phyloP scores from a whole-genome alignment of 2,113 vertebrate species.

The Oceanodroma tethys region DNA sequence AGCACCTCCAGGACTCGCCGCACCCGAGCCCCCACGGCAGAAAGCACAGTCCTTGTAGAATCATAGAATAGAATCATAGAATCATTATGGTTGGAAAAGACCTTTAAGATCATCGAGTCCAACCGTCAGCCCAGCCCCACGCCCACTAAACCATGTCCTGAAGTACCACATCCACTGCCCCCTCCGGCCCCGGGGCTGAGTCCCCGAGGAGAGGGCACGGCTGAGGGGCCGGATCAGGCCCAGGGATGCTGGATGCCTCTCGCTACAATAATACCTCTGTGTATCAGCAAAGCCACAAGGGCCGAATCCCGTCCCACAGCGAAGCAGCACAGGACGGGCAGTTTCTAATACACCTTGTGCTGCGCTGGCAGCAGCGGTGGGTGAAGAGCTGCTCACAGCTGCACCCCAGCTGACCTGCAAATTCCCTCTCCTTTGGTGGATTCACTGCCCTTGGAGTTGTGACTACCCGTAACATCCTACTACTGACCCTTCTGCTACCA shows the following conservation, averaged over 20 bases:
- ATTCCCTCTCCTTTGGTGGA: not conserved
- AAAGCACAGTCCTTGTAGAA: not conserved
- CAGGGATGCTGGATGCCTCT: not conserved
- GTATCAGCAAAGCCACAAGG: not conserved
- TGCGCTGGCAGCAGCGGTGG: not conserved
- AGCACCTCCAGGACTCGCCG: not conserved
- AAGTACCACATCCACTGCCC: too few relatives aligned
- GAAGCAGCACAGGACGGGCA: not conserved
- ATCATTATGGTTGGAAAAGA: too few relatives aligned
- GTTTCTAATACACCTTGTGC: too few relatives aligned
- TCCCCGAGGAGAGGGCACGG: not conserved
- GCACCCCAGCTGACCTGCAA: not conserved
- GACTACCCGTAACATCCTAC: not conserved
- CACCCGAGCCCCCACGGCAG: too few relatives aligned
- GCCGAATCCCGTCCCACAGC: not conserved
- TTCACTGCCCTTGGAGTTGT: not conserved
- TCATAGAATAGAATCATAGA: too few relatives aligned
- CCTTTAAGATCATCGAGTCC: too few relatives aligned
- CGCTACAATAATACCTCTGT: too few relatives aligned
- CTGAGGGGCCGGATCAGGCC: not conserved
- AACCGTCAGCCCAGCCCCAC: too few relatives aligned
- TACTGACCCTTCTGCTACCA: not conserved
- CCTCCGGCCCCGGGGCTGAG: rapidly evolving
- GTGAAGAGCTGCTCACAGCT: not conserved
- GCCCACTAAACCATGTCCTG: too few relatives aligned